A percentile compares a stretch with the other conserved stretches of the same genome.
phyloP scores from a whole-genome alignment of 2,888 invertebrate genomes.

The Lasioglossum morio region DNA sequence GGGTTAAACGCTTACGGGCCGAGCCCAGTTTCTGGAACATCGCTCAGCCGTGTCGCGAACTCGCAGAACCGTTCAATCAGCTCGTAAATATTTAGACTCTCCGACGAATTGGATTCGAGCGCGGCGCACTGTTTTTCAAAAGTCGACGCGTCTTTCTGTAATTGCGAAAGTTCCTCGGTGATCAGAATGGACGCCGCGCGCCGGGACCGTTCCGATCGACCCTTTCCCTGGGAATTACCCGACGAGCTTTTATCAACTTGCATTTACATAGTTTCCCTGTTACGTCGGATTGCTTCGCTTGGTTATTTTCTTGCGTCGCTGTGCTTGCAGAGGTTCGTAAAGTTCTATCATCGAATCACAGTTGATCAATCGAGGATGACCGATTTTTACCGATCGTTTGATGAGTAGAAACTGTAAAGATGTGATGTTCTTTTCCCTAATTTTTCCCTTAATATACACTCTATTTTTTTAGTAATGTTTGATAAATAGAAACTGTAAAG shows the following conservation, averaged over 20 bases:
- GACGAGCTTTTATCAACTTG: neutral
- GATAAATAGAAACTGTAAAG: no score
- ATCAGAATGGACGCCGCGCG: neutral
- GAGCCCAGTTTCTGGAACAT: neutral
- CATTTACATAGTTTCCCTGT: neutral
- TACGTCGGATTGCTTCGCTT: neutral
- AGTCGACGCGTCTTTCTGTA: conserved; percentile 11
- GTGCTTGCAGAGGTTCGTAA: neutral
- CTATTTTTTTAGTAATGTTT: no score
- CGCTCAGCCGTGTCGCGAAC: neutral
- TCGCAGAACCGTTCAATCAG: neutral
- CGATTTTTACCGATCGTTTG: no score
- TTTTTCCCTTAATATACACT: no score
- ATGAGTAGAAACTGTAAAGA: no score
- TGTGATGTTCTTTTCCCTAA: no score
- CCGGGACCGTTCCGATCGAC: neutral
- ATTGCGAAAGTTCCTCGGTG: conserved; percentile 15
- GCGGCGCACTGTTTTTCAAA: conserved; percentile 5
- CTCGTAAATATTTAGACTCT: conserved; percentile 51
- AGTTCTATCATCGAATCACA: neutral
- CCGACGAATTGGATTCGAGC: conserved; percentile 26
- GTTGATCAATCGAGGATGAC: no score
- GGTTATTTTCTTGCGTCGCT: neutral
- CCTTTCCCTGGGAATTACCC: neutral
- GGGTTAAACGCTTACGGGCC: conserved; percentile 21